Percentiles rank a stretch among this genome's conserved stretches.
Evolutionary conservation across 2,888 invertebrate species (phyloP).

Genomic region (Thereva nobilitata): DNA sequence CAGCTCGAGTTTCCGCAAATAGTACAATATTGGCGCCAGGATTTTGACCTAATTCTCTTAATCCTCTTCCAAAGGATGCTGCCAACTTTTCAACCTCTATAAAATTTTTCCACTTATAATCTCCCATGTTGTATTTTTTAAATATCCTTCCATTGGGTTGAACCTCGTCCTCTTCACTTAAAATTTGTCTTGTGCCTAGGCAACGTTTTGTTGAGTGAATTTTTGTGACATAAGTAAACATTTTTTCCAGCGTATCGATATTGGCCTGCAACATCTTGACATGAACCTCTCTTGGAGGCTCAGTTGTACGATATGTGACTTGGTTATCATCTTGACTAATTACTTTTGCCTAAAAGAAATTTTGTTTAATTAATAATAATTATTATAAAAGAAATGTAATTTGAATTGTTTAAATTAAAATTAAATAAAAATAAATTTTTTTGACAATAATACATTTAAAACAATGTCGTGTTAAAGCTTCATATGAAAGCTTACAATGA

Average conservation of each 20-base stretch:
- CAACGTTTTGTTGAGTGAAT: constrained; percentile 75
- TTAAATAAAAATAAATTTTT: too few relatives aligned
- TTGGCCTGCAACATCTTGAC: constrained; percentile 73
- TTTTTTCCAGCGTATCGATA: constrained; percentile 80
- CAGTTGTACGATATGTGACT: constrained; percentile 74
- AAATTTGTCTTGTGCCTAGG: constrained; percentile 86
- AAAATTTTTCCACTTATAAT: constrained; percentile 89
- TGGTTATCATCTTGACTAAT: constrained; percentile 67
- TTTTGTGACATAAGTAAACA: constrained; percentile 78
- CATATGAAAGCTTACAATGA: too few relatives aligned
- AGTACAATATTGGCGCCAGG: constrained; percentile 81
- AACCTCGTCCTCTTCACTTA: constrained; percentile 91
- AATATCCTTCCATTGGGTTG: constrained; percentile 94
- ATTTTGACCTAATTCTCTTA: constrained; percentile 76
- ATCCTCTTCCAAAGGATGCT: constrained; percentile 78
- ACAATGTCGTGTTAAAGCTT: too few relatives aligned
- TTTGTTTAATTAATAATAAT: constrained; percentile 31
- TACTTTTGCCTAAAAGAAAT: constrained; percentile 67
- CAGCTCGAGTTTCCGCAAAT: constrained; percentile 96
- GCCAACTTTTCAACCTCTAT: constrained; percentile 74
- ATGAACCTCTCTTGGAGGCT: constrained; percentile 72
- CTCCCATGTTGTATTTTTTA: constrained; percentile 95
- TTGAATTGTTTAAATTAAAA: too few relatives aligned
- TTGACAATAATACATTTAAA: too few relatives aligned
- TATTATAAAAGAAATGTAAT: too few relatives aligned